Conservation (phyloP, 2,797 vertebrate species). For the Aselliscus stoliczkanus region DNA sequence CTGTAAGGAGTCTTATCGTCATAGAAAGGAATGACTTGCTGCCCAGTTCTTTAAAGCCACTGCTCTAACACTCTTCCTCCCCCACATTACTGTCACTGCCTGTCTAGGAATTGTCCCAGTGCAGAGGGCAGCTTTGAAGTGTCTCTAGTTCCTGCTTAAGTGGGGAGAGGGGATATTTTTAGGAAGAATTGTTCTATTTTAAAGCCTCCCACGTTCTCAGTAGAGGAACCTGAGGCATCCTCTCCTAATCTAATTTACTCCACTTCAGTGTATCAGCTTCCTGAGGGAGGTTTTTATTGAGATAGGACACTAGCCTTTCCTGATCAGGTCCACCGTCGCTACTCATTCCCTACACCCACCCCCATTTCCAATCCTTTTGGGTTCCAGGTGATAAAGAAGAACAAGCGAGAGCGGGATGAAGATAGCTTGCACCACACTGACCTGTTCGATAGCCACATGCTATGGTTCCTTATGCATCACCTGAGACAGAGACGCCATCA, state of each 20-base stretch:
- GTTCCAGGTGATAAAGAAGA: conserved; percentile 95
- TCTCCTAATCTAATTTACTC: background rate
- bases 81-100: background rate
- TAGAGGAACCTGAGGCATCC: background rate
- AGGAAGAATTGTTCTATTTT: background rate
- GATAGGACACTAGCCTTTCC: background rate
- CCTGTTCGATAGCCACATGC: conserved; percentile 95
- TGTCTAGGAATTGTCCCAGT: background rate
- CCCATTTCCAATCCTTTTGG: background rate
- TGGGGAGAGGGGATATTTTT: background rate
- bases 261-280: background rate
- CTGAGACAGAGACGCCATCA: conserved; percentile 92
- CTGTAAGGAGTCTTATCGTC: background rate
- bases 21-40: background rate
- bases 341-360: background rate
- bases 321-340: background rate
- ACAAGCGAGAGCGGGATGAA: conserved; percentile 94
- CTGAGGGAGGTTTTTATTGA: background rate
- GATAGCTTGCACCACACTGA: conserved; percentile 94
- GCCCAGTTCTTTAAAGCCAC: background rate
- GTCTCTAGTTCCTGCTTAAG: background rate
- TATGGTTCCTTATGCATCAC: conserved; percentile 99
- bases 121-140: background rate
- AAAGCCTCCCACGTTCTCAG: background rate
- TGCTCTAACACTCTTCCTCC: background rate